A percentile compares a stretch with the other conserved stretches of the same genome.
Conservation (phyloP, 2,888 invertebrate genomes). For the Lycophotia porphyrea region DNA sequence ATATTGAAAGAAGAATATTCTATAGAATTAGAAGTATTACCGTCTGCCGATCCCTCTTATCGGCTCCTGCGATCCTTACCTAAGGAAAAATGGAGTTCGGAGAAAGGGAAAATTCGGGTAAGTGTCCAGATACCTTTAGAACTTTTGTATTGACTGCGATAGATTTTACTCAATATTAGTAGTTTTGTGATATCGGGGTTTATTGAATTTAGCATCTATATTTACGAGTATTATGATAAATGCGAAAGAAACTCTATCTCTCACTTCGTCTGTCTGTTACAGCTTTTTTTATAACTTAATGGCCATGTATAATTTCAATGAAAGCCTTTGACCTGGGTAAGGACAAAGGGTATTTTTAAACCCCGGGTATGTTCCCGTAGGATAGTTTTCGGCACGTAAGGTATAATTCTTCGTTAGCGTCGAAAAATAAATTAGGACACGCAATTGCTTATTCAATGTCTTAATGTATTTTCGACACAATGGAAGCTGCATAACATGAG, state of each 20-base stretch:
- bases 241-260: neutral
- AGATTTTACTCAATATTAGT: neutral
- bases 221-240: neutral
- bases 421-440: no score
- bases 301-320: no score
- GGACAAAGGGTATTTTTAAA: neutral
- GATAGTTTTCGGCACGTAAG: no score
- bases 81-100: slow-evolving; percentile 59
- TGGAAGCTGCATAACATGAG: neutral
- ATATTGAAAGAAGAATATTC: slow-evolving; percentile 65
- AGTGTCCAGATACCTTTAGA: slow-evolving; percentile 55
- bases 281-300: no score
- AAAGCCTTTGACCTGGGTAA: no score
- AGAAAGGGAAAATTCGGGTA: slow-evolving; percentile 46
- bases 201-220: neutral
- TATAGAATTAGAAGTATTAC: slow-evolving; percentile 69
- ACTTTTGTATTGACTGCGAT: slow-evolving; percentile 30
- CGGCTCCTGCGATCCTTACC: slow-evolving; percentile 55
- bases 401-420: no score
- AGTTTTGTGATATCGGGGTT: neutral
- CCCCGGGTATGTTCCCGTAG: neutral
- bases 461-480: neutral
- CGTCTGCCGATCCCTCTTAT: slow-evolving; percentile 65
- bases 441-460: no score
- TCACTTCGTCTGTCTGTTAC: no score